Evolutionary conservation across 2,113 vertebrate genomes (phyloP), one percentile per base, ranked within the genome.

Genomic region (Motacilla tschutschensis): DNA sequence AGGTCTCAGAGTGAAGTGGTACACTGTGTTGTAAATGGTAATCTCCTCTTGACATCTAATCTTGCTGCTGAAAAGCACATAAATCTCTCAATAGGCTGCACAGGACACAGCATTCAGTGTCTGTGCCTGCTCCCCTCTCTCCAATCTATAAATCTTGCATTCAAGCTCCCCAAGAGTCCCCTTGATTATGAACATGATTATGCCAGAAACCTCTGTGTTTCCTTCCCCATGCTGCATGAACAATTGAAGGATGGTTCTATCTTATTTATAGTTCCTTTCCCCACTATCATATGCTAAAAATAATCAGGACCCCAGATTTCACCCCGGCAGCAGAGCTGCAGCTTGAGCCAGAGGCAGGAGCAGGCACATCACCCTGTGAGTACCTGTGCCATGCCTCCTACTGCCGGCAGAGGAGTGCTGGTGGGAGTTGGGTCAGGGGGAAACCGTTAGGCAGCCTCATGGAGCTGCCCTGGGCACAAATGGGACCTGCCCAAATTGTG

Each of bases 21-120:
- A 59, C 2, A 0, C 18, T 36, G 38, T 22, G 3, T 25, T 69
- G 65, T 22, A 79, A 92, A 75, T 10, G 81, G 76, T 74, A 86
- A 75, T 89, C 91, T 93, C 86, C 77, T 82, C 84, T 46, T 75
- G 65, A 51, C 86, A 80, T 79, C 91, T 84, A 50, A 95, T 89
- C 85, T 70, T 4, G 1, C 58, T 66, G 59, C 74, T 80, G 69
- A 88, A 85, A 75, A 84, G 82, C 76, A 53, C 11, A 31, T 67
- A 36, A 20, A 5, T 70, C 66, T 90, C 57, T 72, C 85, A 84
- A 31, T 2, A 87, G 44, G 40, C 43, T 57, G 50, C n/a, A n/a
- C 28, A 63, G 62, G 67, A 64, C 33, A 71, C 26, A 48, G 47
- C 12, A 62, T 80, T 73, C 8, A 8, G 29, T 43, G 17, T 29